A percentile compares a stretch with the other conserved stretches of the same genome.
Evolutionary conservation across 1,140 invertebrate species (phyloP).

Genomic region (Diorhabda elongata): DNA sequence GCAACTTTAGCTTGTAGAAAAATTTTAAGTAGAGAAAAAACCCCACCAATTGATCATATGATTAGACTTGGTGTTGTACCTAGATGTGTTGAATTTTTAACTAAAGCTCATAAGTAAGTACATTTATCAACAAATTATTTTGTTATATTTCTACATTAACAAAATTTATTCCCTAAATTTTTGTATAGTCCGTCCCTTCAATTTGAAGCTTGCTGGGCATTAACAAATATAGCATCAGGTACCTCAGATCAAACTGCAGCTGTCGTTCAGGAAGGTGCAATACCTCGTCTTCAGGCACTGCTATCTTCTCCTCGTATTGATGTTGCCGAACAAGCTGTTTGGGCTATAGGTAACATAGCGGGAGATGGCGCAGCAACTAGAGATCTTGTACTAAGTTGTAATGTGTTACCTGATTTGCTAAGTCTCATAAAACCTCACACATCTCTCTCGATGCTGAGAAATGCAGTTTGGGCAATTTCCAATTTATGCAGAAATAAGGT

Average conservation of each 20-base stretch:
- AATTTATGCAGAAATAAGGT: conserved; percentile 82
- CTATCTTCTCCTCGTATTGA: conserved; percentile 69
- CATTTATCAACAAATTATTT: not conserved
- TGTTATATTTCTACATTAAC: not conserved
- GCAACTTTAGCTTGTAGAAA: conserved; percentile 79
- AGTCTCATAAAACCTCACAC: conserved; percentile 60
- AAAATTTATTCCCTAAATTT: not conserved
- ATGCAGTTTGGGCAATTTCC: conserved; percentile 75
- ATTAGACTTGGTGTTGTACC: conserved; percentile 85
- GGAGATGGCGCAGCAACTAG: conserved; percentile 76
- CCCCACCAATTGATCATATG: conserved; percentile 91
- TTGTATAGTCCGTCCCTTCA: conserved; percentile 74
- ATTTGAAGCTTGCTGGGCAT: conserved; percentile 96
- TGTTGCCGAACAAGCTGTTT: conserved; percentile 94
- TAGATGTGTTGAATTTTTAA: conserved; percentile 74
- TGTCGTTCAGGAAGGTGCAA: conserved; percentile 80
- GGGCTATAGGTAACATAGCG: conserved; percentile 97
- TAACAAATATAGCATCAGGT: conserved; percentile 97
- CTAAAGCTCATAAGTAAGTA: conserved; percentile 64
- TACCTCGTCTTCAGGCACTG: conserved; percentile 78
- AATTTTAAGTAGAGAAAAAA: conserved; percentile 84
- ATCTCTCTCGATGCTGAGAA: conserved; percentile 45
- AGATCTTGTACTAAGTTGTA: conserved; percentile 67
- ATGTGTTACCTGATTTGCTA: conserved; percentile 64
- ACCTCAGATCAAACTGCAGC: conserved; percentile 84